phyloP scores from a whole-genome alignment of 1,140 invertebrate genomes.

The Leptinotarsa lineolata region DNA sequence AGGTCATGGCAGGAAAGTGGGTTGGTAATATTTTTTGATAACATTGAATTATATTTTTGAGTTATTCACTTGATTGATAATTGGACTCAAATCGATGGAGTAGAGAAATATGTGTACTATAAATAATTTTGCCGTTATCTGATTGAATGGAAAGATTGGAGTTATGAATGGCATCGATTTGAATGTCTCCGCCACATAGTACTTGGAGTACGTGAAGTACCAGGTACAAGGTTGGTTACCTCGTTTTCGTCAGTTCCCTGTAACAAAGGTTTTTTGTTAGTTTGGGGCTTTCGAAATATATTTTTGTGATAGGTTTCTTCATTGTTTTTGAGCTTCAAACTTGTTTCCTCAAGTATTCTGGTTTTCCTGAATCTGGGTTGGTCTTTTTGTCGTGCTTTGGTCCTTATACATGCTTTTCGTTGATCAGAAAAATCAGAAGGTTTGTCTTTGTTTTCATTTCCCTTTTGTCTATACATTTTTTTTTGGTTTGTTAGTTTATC shows the following conservation, averaged over 20 bases:
- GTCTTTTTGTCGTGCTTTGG: conserved; percentile 9
- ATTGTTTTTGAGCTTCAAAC: background rate
- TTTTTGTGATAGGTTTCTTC: conserved; percentile 13
- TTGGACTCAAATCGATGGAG: background rate
- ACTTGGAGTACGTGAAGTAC: conserved; percentile 6
- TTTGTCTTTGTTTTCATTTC: background rate
- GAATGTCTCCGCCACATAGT: conserved; percentile 6
- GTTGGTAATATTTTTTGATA: too few species aligned
- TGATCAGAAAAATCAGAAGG: background rate
- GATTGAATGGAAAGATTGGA: background rate
- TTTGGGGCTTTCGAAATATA: conserved; percentile 4
- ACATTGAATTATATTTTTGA: background rate
- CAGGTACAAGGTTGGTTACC: conserved; percentile 7
- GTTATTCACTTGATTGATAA: conserved; percentile 4
- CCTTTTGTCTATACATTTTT: background rate
- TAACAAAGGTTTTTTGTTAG: conserved; percentile 8
- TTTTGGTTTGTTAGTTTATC: conserved; percentile 18
- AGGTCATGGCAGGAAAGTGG: too few species aligned
- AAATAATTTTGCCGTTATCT: conserved; percentile 2
- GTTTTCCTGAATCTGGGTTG: conserved; percentile 1
- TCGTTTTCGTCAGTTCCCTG: too few species aligned
- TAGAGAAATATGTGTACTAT: conserved; percentile 17
- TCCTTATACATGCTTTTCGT: background rate
- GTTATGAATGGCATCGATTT: background rate
- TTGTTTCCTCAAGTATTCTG: background rate